Conservation (phyloP, 2,888 invertebrate genomes). For the Tenthredo amoena region DNA sequence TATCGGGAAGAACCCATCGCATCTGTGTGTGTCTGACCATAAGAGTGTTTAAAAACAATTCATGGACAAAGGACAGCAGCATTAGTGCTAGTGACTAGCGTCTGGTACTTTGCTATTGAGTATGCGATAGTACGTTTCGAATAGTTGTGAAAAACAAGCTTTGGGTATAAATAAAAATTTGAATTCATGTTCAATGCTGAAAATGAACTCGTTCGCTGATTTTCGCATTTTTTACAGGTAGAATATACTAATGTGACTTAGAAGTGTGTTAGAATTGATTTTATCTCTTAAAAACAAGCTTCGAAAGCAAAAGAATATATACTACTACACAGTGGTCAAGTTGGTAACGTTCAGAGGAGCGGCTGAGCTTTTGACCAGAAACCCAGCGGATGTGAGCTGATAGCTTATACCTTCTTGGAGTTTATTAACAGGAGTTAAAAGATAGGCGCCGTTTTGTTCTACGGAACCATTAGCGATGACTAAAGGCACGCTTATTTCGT, state of each 20-base stretch:
- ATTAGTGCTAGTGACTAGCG: constrained; percentile 21
- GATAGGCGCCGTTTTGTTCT: constrained; percentile 66
- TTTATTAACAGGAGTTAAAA: constrained; percentile 70
- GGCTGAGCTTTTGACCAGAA: constrained; percentile 65
- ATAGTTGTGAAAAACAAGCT: neutral
- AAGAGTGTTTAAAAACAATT: neutral
- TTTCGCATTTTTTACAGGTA: neutral
- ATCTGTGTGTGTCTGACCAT: neutral
- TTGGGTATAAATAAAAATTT: neutral
- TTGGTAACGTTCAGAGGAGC: constrained; percentile 60
- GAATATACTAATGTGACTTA: neutral
- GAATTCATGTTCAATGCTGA: neutral
- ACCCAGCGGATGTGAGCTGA: constrained; percentile 65
- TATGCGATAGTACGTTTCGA: neutral
- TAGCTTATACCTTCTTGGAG: constrained; percentile 67
- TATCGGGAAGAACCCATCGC: neutral
- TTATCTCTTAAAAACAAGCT: neutral
- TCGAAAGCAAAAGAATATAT: neutral
- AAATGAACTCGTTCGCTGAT: too few species aligned
- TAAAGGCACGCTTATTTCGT: constrained; percentile 66
- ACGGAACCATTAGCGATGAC: constrained; percentile 65
- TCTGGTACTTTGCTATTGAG: neutral
- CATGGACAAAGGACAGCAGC: neutral
- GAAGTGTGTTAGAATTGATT: neutral
- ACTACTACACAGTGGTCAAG: constrained; percentile 55